Conservation (phyloP, 2,888 invertebrate species). For the Aphodius sticticus region DNA sequence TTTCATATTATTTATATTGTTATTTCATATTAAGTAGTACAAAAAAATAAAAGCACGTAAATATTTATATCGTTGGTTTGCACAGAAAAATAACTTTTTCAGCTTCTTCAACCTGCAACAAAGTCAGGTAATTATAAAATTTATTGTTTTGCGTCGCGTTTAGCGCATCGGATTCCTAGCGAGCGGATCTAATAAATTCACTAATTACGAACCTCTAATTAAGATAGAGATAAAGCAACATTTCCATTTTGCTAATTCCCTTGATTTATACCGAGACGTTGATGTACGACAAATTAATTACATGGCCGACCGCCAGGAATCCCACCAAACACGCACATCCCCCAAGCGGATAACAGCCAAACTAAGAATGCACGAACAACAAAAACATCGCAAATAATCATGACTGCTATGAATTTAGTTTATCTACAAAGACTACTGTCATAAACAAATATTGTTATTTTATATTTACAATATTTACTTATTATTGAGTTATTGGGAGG, state of each 20-base stretch:
- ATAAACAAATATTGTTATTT: too few species aligned
- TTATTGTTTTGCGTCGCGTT: background rate
- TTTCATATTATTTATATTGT: too few species aligned
- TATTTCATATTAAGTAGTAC: too few species aligned
- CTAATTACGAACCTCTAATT: conserved; percentile 4
- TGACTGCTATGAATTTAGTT: background rate
- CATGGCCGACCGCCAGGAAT: background rate
- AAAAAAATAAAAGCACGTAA: too few species aligned
- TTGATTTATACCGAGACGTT: background rate
- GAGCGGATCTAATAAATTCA: conserved; percentile 4
- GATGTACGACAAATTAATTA: conserved; percentile 4
- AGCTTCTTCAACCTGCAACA: background rate
- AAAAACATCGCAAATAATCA: background rate
- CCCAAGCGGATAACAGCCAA: background rate
- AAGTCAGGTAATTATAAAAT: background rate
- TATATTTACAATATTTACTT: too few species aligned
- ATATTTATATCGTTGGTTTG: too few species aligned
- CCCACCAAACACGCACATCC: background rate
- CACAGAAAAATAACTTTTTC: background rate
- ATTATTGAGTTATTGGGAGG: too few species aligned
- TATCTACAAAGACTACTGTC: too few species aligned
- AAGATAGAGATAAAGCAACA: background rate
- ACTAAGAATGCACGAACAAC: background rate
- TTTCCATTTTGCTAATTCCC: conserved; percentile 4
- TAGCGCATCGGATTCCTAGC: background rate